Base-by-base conservation (phyloP, 2,113 vertebrate species). In the Dendropsophus ebraccatus region DNA sequence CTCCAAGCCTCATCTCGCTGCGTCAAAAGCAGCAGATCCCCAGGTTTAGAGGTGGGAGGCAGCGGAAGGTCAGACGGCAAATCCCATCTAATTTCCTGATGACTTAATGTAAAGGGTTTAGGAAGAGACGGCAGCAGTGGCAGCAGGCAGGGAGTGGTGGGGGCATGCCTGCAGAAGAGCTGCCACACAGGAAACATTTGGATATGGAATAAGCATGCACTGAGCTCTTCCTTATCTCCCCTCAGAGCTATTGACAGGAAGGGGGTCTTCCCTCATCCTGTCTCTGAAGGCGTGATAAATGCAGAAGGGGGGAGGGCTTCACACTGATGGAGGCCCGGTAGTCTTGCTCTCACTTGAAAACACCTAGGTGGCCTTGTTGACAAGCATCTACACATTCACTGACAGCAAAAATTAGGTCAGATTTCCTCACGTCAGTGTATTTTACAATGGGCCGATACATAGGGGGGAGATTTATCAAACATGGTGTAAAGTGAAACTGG, bases 51-150 rank as follows among this genome's bases (percentile, higher is more conserved):
- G 85, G 30, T 81, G 78, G 78, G 45, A 81, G 78, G 67, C 77
- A 81, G 52, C 52, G 77, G 77, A 87, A 87, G 85, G 85, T 87
- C 85, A 87, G 52, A 62, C 67, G n/a, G 78, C 25, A 87, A 87
- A 87, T 87, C 84, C 84, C 65, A 56, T 86, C 78, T 87, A 78
- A 87, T 87, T 87, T 87, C 85, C 85, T 81, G 85, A 87, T 74
- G 77, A 72, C 85, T 87, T 49, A 73, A 81, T 45, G 85, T 81
- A 81, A 81, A 74, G 78, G 67, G 78, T 81, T 87, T 87, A 86
- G 78, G 19, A 37, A 28, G 37, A 87, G 78, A 41, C 41, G 41
- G 49, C 67, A 62, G 78, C 69, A 74, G 78, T 8, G 41, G 49
- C 67, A 62, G 78, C 69, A 74, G 78, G 85, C 73, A 35, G 37